Evolutionary conservation across 2,797 vertebrate species (phyloP).

Genomic region (Gymnothorax javanicus): DNA sequence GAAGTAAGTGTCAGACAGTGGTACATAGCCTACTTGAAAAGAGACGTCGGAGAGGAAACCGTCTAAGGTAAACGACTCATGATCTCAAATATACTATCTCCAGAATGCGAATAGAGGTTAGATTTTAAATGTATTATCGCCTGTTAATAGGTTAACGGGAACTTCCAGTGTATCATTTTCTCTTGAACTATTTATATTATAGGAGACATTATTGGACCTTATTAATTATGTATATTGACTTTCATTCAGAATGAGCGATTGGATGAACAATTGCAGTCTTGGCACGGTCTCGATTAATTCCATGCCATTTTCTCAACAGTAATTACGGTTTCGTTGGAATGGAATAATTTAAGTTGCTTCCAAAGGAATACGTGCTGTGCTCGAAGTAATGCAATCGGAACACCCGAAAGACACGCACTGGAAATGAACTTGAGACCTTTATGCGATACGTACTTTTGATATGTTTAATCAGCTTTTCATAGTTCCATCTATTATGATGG

Average conservation of each 20-base stretch:
- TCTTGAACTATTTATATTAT: background rate
- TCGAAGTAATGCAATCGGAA: background rate
- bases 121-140: background rate
- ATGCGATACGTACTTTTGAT: background rate
- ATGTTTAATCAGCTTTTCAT: background rate
- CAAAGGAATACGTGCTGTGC: background rate
- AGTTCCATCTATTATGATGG: background rate
- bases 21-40: background rate
- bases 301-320: background rate
- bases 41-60: conserved; percentile 3
- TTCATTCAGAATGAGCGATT: background rate
- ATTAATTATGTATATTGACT: background rate
- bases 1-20: background rate
- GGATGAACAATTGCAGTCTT: background rate
- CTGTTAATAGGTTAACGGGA: background rate
- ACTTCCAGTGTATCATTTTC: background rate
- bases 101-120: background rate
- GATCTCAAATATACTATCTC: background rate
- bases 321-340: background rate
- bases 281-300: background rate
- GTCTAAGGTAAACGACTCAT: background rate
- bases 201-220: background rate
- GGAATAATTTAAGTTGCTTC: background rate
- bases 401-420: background rate
- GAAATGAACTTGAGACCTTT: background rate